A percentile compares a stretch with the other conserved stretches of the same genome.
phyloP scores from a whole-genome alignment of 30 jellyfish, hydroid and myxozoan species.

The Sanderia malayensis region DNA sequence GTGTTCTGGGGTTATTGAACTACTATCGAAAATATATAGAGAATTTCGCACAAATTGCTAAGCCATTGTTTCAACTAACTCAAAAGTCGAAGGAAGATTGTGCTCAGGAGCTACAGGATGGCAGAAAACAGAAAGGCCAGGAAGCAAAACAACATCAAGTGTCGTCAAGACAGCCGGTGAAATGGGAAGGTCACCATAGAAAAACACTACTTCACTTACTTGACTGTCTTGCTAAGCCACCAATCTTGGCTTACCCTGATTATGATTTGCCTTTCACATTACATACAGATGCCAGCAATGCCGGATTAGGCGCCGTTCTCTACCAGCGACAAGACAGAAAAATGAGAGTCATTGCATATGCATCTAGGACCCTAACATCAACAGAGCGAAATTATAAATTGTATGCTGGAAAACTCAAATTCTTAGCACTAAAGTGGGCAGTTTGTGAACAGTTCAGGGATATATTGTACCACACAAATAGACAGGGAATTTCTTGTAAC shows the following conservation, averaged over 20 bases:
- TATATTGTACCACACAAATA: slow-evolving; percentile 11
- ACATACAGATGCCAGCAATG: slow-evolving; percentile 23
- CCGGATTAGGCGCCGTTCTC: slow-evolving; percentile 5
- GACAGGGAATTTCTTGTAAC: too few relatives aligned
- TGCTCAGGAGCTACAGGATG: background rate
- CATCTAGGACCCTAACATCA: slow-evolving; percentile 13
- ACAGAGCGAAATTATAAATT: slow-evolving; percentile 2
- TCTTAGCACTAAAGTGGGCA: slow-evolving; percentile 10
- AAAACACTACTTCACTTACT: background rate
- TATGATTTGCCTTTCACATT: background rate
- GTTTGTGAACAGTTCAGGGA: slow-evolving; percentile 8
- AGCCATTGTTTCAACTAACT: slow-evolving; percentile 7
- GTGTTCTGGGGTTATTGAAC: background rate
- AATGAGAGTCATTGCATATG: slow-evolving; percentile 5
- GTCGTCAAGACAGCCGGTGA: slow-evolving; percentile 18
- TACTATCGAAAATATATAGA: background rate
- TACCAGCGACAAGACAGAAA: background rate
- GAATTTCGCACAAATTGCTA: slow-evolving; percentile 14
- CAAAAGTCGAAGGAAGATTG: background rate
- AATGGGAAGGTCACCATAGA: slow-evolving; percentile 9
- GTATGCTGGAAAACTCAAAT: slow-evolving; percentile 4
- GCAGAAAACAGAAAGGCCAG: slow-evolving; percentile 14
- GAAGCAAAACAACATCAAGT: background rate
- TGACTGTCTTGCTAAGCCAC: slow-evolving; percentile 9
- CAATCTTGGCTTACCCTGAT: slow-evolving; percentile 18